Evolutionary conservation across 2,113 vertebrate species (phyloP).

Genomic region (Platysteira castanea): DNA sequence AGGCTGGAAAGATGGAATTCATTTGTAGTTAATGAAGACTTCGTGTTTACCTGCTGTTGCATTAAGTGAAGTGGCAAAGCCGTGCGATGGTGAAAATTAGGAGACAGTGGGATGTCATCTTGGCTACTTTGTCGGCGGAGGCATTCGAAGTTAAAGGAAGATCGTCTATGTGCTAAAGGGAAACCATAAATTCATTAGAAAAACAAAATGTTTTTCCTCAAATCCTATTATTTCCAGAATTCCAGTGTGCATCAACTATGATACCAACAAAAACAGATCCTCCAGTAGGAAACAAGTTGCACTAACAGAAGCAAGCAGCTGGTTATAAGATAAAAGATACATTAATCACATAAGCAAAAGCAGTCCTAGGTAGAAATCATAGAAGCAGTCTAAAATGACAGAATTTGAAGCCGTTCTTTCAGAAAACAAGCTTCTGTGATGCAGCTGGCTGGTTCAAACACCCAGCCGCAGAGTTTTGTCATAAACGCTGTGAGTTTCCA

Average conservation of each 20-base stretch:
- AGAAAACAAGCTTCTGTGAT: neutral
- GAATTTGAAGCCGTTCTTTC: neutral
- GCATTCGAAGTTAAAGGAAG: slow-evolving; percentile 99
- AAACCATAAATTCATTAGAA: neutral
- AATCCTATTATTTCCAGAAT: neutral
- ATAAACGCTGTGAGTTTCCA: neutral
- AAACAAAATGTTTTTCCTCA: neutral
- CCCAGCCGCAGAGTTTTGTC: neutral
- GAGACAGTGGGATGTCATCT: slow-evolving; percentile 81
- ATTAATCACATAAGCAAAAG: neutral
- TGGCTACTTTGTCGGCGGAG: slow-evolving; percentile 93
- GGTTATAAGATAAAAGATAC: neutral
- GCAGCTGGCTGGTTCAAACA: neutral
- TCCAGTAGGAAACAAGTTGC: neutral
- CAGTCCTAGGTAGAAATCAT: neutral
- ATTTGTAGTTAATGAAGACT: neutral
- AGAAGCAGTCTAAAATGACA: neutral
- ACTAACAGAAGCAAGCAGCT: neutral
- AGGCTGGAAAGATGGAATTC: neutral
- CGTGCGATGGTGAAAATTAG: slow-evolving; percentile 83
- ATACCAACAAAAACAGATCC: neutral
- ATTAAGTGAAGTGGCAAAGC: slow-evolving; percentile 95
- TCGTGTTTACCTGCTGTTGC: slow-evolving; percentile 90
- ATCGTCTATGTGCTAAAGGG: slow-evolving; percentile 83
- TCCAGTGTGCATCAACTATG: neutral